Evolutionary conservation across 2,113 vertebrate species (phyloP), one percentile per base, ranked within the genome.

Genomic region (Macquaria australasica): DNA sequence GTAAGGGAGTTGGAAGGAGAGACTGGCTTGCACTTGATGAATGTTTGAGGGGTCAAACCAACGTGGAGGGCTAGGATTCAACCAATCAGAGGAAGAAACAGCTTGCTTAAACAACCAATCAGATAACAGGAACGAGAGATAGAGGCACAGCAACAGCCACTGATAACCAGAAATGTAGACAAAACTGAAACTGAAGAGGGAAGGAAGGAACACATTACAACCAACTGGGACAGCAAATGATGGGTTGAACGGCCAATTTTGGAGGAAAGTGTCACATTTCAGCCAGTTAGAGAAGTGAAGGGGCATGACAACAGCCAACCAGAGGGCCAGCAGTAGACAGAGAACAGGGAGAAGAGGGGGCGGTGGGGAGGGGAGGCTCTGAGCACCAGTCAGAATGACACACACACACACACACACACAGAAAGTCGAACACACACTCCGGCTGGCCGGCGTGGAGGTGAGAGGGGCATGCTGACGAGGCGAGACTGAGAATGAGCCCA

Each of bases 381-480:
- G 50, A 76, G 69, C 82, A 79, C 25, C 63, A 28, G 60, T 67
- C 80, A 80, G 70, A 85, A 66, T 68, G 5, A 84, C 58, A 89
- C 68, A 86, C 63, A 85, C 56, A 74, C 66, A 81, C 77, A 83
- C 71, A 81, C 16, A 70, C 55, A 64, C 69, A 69, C 51, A 66
- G 20, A 83, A 16, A 87, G 43, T 69, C 3, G 1, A 70, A 79
- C 81, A 76, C 82, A 78, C 76, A 51, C 62, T 51, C 77, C 16
- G 75, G 73, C 76, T 62, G 86, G 83, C 68, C 85, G 11, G 79
- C 8, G 81, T 79, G 75, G 91, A 91, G 91, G 92, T 93, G 90
- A 90, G 87, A 67, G 91, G 89, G 91, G 87, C 87, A 77, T 91
- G 93, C 94, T 93, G 93, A 93, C 91, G 85, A 90, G 89, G 93